Evolutionary conservation across 2,888 invertebrate species (phyloP).

Genomic region (Rosalia funebris): DNA sequence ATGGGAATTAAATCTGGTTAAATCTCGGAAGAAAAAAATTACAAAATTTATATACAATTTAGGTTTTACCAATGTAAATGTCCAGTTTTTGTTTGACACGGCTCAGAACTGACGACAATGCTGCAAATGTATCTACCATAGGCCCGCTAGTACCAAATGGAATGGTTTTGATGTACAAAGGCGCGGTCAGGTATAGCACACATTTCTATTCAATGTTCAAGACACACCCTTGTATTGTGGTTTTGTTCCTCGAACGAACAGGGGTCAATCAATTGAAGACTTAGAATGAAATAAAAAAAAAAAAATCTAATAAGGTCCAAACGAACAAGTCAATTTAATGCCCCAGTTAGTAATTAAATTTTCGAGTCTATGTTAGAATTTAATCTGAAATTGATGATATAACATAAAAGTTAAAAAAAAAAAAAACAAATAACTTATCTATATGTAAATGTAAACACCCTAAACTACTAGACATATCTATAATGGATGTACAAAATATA

Average conservation of each 20-base stretch:
- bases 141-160: neutral
- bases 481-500: conserved; percentile 55
- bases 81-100: neutral
- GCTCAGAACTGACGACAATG: neutral
- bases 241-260: no score
- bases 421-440: conserved; percentile 53
- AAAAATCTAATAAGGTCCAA: conserved; percentile 2
- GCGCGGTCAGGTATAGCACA: no score
- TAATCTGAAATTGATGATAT: conserved; percentile 38
- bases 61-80: neutral
- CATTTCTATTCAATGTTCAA: neutral
- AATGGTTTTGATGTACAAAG: neutral
- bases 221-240: no score
- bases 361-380: conserved; percentile 38
- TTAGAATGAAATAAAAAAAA: neutral
- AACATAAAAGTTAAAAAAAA: conserved; percentile 46
- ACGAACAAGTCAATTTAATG: conserved; percentile 19
- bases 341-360: conserved; percentile 13
- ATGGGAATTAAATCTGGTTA: neutral
- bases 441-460: conserved; percentile 48
- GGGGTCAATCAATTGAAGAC: no score
- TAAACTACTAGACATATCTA: conserved; percentile 53
- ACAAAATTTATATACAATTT: no score
- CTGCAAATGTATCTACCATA: neutral
- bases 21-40: no score